Evolutionary conservation across 1,140 invertebrate genomes (phyloP).

Genomic region (Drosophila micromelanica): DNA sequence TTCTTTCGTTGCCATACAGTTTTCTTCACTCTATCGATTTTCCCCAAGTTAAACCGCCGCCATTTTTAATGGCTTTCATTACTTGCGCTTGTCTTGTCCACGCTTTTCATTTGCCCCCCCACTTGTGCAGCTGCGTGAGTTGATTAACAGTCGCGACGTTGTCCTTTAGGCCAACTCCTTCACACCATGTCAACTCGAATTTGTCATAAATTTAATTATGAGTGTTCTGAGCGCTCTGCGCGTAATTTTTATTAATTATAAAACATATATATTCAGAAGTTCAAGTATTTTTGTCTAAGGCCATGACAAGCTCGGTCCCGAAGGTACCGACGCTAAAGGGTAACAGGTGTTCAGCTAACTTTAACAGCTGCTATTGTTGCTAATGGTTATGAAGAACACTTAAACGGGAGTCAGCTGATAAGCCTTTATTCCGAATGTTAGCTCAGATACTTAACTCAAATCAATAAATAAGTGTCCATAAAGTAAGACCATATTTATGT

Average conservation of each 20-base stretch:
- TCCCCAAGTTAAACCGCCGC: slow-evolving; percentile 63
- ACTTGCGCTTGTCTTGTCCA: slow-evolving; percentile 46
- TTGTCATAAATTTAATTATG: slow-evolving; percentile 72
- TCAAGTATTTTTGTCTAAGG: slow-evolving; percentile 4
- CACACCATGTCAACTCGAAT: slow-evolving; percentile 44
- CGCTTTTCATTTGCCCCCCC: background rate
- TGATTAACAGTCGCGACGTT: slow-evolving; percentile 66
- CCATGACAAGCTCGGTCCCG: background rate
- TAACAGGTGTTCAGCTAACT: background rate
- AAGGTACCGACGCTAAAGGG: background rate
- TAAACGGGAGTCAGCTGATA: background rate
- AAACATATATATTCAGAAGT: slow-evolving; percentile 10
- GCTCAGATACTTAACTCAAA: slow-evolving; percentile 1
- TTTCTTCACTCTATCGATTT: slow-evolving; percentile 63
- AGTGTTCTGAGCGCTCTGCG: slow-evolving; percentile 13
- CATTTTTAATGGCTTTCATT: slow-evolving; percentile 80
- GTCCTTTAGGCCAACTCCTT: slow-evolving; percentile 35
- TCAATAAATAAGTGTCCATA: background rate
- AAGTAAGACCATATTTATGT: background rate
- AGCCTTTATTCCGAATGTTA: background rate
- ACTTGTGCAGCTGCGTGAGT: slow-evolving; percentile 53
- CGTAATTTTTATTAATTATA: slow-evolving; percentile 62
- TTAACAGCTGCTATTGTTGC: slow-evolving; percentile 3
- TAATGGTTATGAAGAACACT: background rate
- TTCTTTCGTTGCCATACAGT: slow-evolving; percentile 28